Base-by-base conservation (phyloP, 2,113 vertebrate genomes). In the Hippocampus guttulatus region DNA sequence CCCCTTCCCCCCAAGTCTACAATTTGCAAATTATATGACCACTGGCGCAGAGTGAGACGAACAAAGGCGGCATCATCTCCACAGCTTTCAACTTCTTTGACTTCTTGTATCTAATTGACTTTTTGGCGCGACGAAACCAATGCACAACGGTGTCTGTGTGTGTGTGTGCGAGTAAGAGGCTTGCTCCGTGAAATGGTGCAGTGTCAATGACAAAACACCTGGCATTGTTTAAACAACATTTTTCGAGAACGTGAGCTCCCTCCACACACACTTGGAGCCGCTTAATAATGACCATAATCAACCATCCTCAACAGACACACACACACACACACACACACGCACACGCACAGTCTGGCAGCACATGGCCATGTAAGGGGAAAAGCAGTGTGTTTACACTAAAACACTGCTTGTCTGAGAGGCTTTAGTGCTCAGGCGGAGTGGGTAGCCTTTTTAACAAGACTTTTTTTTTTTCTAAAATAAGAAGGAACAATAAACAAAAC, bases 351-450 rank as follows among this genome's bases (percentile, higher is more conserved):
- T 87, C 81, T 86, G 77, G 75, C 81, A 78, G 79, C 74, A 64
- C 85, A 86, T 92, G 83, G 78, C 91, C 92, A 90, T 93, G 84
- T 93, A 93, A 90, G 90, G 91, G 85, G 88, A 92, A 92, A 91
- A 90, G 74, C 68, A 71, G 81, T 84, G 81, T 91, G 91, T 92
- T 92, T 91, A 91, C 84, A 89, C 82, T 89, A 87, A 90, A 91
- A 91, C 89, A 90, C 80, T 71, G 78, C 88, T 90, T 84, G 85
- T 82, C 84, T 84, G 79, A 87, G 81, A 82, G 83, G 77, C 88
- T 77, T 85, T 84, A 78, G 81, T 80, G 88, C 73, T 76, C 79
- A 79, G 79, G 81, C 87, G 63, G 84, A 87, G 84, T 81, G 85
- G 86, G 85, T 86, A 89, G 80, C 77, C 79, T 82, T 82, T 86